Conservation (phyloP, 2,888 invertebrate species). For the Cremastinae sp. region DNA sequence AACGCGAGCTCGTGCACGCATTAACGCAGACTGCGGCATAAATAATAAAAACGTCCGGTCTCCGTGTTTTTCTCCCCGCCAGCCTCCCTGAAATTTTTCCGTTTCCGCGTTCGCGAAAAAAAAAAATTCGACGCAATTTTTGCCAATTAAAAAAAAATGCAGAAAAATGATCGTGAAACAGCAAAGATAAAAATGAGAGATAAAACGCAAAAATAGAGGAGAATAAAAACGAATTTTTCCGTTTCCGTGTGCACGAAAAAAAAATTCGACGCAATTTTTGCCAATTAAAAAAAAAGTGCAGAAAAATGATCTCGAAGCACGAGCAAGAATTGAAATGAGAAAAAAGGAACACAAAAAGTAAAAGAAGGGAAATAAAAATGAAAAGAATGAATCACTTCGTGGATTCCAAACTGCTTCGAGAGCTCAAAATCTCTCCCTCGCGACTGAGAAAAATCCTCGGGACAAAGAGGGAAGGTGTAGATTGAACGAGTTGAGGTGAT, state of each 20-base stretch:
- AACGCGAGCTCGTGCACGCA: conserved; percentile 19
- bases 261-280: no score
- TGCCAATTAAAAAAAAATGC: no score
- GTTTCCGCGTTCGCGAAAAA: no score
- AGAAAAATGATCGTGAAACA: no score
- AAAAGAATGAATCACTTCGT: conserved; percentile 30
- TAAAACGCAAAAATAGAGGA: no score
- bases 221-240: no score
- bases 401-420: conserved; percentile 50
- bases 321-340: not conserved
- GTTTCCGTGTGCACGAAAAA: no score
- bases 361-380: not conserved
- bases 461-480: conserved; percentile 54
- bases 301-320: no score
- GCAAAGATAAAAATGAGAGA: no score
- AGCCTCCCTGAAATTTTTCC: no score
- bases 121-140: no score
- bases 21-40: conserved; percentile 6
- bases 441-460: conserved; percentile 58
- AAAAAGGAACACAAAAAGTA: not conserved
- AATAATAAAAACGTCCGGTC: conserved; percentile 23
- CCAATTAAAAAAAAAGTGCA: no score
- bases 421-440: conserved; percentile 23
- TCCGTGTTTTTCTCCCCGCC: not conserved
- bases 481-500: conserved; percentile 33